Percentiles rank a stretch among this genome's conserved stretches.
Conservation (phyloP, 2,888 invertebrate species). For the Synanthedon tipuliformis region DNA sequence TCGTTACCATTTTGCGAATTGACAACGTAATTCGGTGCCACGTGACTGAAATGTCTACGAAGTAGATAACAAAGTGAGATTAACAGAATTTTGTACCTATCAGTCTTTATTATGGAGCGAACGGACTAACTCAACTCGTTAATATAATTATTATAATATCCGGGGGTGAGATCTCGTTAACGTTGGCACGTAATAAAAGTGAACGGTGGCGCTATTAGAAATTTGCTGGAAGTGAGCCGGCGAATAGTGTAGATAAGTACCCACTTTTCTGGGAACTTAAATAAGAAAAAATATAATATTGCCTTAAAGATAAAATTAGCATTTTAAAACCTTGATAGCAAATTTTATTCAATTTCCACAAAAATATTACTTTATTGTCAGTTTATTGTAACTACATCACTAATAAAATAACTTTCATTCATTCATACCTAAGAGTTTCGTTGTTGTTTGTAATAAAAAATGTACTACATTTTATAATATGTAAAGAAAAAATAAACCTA, state of each 20-base stretch:
- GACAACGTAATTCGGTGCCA: too few relatives aligned
- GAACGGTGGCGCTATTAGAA: slow-evolving; percentile 21
- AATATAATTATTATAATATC: slow-evolving; percentile 39
- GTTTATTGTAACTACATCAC: too few relatives aligned
- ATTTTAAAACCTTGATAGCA: neutral
- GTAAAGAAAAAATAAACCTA: too few relatives aligned
- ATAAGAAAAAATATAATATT: neutral
- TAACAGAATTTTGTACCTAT: neutral
- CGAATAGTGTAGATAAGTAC: neutral
- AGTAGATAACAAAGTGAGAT: neutral
- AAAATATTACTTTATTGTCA: too few relatives aligned
- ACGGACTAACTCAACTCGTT: slow-evolving; percentile 27
- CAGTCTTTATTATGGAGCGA: slow-evolving; percentile 6
- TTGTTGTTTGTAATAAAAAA: too few relatives aligned
- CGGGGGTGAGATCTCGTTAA: slow-evolving; percentile 31
- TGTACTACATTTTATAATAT: too few relatives aligned
- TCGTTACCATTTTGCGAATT: too few relatives aligned
- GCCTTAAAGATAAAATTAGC: neutral
- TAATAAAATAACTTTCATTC: too few relatives aligned
- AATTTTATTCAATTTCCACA: neutral
- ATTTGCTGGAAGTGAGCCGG: slow-evolving; percentile 10
- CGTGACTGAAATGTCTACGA: neutral
- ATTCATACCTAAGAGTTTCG: too few relatives aligned
- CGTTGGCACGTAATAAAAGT: slow-evolving; percentile 38
- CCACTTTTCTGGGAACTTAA: neutral